Percentiles rank a stretch among this genome's conserved stretches.
Evolutionary conservation across 2,113 vertebrate genomes (phyloP).

Genomic region (Oophaga pumilio): DNA sequence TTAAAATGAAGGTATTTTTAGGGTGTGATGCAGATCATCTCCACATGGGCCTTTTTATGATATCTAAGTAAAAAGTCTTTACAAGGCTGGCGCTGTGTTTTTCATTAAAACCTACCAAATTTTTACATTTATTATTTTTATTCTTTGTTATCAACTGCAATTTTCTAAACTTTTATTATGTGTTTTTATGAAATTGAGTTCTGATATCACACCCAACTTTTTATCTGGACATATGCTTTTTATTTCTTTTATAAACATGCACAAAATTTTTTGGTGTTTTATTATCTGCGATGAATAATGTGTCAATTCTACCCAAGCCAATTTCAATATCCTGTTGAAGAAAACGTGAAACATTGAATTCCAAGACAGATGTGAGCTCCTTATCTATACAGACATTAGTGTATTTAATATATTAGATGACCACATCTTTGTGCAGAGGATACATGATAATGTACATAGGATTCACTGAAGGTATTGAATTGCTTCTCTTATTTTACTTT

Average conservation of each 20-base stretch:
- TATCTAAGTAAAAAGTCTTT: neutral
- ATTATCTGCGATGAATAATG: constrained; percentile 49
- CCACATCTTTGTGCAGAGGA: neutral
- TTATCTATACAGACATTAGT: constrained; percentile 23
- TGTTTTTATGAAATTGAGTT: constrained; percentile 4
- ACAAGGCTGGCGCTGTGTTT: neutral
- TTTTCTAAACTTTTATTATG: constrained; percentile 10
- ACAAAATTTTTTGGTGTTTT: constrained; percentile 35
- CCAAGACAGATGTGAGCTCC: constrained; percentile 39
- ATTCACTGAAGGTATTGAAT: neutral
- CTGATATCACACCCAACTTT: constrained; percentile 39
- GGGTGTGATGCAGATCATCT: neutral
- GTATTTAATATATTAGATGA: neutral
- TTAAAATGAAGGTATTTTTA: neutral
- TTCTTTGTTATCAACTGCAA: neutral
- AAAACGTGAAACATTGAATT: constrained; percentile 24
- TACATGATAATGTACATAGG: neutral
- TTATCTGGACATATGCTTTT: constrained; percentile 45
- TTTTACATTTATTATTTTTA: neutral
- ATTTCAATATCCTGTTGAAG: constrained; percentile 54
- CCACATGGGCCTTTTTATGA: neutral
- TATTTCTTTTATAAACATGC: constrained; percentile 9
- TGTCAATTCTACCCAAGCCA: constrained; percentile 51
- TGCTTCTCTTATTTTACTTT: no score
- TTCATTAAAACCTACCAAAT: neutral